phyloP scores from a whole-genome alignment of 2,113 vertebrate genomes.

The Accipiter virgatus region DNA sequence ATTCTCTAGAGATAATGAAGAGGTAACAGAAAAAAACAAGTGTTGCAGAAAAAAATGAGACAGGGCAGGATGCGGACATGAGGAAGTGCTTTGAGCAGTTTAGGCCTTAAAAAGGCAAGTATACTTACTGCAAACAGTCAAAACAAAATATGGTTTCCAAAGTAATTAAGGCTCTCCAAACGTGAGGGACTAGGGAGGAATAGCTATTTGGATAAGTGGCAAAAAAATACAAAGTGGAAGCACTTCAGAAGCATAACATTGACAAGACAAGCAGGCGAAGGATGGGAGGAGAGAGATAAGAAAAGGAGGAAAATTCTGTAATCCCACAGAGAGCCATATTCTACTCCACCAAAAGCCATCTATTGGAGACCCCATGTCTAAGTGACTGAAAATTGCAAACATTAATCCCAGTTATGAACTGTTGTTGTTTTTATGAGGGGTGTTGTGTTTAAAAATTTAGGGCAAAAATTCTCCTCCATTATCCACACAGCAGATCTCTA shows the following conservation, averaged over 20 bases:
- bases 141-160: slow-evolving; percentile 42
- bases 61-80: not conserved
- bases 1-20: not conserved
- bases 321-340: slow-evolving; percentile 76
- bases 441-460: slow-evolving; percentile 73
- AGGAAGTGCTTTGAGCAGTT: not conserved
- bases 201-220: slow-evolving; percentile 43
- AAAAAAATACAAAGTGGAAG: slow-evolving; percentile 47
- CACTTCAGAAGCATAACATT: slow-evolving; percentile 10
- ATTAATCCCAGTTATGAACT: slow-evolving; percentile 80
- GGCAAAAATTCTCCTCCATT: slow-evolving; percentile 49
- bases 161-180: slow-evolving; percentile 63
- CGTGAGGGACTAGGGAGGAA: slow-evolving; percentile 14
- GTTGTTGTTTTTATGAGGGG: slow-evolving; percentile 72
- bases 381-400: slow-evolving; percentile 81
- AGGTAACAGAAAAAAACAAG: not conserved
- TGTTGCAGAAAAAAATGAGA: not conserved
- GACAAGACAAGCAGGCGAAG: slow-evolving; percentile 24
- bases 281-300: slow-evolving; percentile 64
- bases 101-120: slow-evolving; percentile 25
- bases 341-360: slow-evolving; percentile 69
- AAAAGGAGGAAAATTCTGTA: slow-evolving; percentile 67
- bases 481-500: not conserved
- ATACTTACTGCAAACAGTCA: not conserved
- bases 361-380: slow-evolving; percentile 77